Percentiles rank a stretch among this genome's conserved stretches.
phyloP scores from a whole-genome alignment of 2,113 vertebrate species.

The Brevimyrus niger region DNA sequence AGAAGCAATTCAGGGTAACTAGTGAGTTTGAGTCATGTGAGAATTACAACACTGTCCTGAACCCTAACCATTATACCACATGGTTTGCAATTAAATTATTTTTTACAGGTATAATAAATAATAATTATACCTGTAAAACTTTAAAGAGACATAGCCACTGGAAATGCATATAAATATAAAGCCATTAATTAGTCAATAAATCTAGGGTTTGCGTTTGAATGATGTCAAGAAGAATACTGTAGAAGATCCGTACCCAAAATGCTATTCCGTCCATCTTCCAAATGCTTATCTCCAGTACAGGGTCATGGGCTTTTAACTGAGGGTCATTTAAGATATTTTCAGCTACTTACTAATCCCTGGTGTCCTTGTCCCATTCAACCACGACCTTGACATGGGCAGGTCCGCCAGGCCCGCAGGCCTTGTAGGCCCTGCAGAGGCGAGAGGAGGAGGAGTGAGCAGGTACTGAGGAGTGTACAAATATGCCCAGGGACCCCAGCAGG shows the following conservation, averaged over 20 bases:
- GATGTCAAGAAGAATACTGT: background rate
- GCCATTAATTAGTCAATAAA: background rate
- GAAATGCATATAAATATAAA: background rate
- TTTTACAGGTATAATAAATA: no score
- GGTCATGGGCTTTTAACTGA: background rate
- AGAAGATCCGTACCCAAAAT: background rate
- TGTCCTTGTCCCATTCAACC: slow-evolving; percentile 98
- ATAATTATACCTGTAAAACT: background rate
- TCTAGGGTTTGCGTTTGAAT: background rate
- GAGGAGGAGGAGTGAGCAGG: slow-evolving; percentile 14
- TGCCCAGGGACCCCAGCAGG: background rate
- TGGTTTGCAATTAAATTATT: background rate
- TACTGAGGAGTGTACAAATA: background rate
- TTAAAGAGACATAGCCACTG: background rate
- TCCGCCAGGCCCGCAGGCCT: slow-evolving; percentile 89
- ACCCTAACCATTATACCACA: background rate
- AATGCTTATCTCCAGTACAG: background rate
- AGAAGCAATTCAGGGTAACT: background rate
- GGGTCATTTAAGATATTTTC: background rate
- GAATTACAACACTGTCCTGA: background rate
- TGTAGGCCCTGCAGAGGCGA: slow-evolving; percentile 68
- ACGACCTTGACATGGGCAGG: slow-evolving; percentile 92
- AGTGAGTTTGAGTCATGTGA: background rate
- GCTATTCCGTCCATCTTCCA: background rate
- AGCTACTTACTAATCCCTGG: slow-evolving; percentile 92